Evolutionary conservation across 1,140 invertebrate genomes (phyloP), one percentile per base, ranked within the genome.

Genomic region (silkworm (Bombyx mori)): DNA sequence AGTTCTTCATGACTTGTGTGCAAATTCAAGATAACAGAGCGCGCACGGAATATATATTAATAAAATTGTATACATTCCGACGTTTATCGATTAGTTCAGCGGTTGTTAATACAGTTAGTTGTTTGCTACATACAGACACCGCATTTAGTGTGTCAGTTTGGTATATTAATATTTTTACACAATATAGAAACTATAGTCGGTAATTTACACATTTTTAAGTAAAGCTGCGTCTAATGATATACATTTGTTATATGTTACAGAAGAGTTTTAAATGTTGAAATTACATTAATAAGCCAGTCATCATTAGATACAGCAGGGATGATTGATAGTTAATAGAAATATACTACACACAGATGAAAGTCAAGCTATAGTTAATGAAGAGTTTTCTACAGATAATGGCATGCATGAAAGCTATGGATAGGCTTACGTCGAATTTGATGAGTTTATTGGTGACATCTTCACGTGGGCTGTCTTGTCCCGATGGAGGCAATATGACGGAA

Each of bases 401-500:
- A 57, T 57, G 56, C 49, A 55, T 48, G 50, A 22, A 43, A 43
- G 49, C 35, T 53, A 56, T 42, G 44, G 10, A 8, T 7, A 48
- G 58, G 79, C 84, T 73, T 71, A 87, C 84, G 61, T 87, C 84
- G 57, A 87, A 87, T 69, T 87, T 87, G 68, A 87, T 72, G 61
- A 87, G 81, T 77, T 87, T 87, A 60, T 69, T 80, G 10, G 68
- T 76, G 55, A 86, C 84, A 54, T 87, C 84, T 35, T 86, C 80
- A 57, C 77, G 70, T 8, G 81, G 82, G 56, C 82, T 86, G 62
- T 80, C 72, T 52, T 79, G 77, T 44, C 75, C 79, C 43, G 77
- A 73, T 4, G 82, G 74, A 26, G 79, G 72, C 44, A 86, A 79
- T 51, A 86, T 81, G 47, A 92, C 79, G 2, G 92, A 92, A 62